Conservation (phyloP, 2,888 invertebrate species). For the Tyria jacobaeae region DNA sequence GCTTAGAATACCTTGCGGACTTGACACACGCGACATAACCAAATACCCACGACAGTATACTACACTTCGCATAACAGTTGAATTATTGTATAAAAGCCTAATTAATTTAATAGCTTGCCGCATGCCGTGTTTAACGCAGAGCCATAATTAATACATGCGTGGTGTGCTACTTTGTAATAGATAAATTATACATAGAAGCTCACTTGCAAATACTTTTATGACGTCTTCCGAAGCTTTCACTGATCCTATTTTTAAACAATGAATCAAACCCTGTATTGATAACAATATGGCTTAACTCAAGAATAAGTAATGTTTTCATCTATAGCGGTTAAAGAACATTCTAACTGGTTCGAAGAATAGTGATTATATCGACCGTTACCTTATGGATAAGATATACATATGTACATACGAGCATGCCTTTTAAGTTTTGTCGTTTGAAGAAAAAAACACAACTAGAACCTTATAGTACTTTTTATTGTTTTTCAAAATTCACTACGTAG, state of each 20-base stretch:
- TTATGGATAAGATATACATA: conserved; percentile 21
- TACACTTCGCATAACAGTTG: conserved; percentile 35
- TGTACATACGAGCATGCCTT: conserved; percentile 49
- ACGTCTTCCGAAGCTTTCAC: conserved; percentile 12
- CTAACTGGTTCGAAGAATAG: conserved; percentile 28
- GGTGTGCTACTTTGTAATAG: conserved; percentile 10
- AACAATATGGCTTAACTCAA: not conserved
- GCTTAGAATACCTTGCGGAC: conserved; percentile 38
- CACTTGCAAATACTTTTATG: conserved; percentile 5
- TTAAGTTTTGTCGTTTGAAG: no score
- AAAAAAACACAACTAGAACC: no score
- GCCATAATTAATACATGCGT: conserved; percentile 7
- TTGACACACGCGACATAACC: conserved; percentile 29
- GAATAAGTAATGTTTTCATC: conserved; percentile 1
- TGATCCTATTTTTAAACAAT: conserved; percentile 5
- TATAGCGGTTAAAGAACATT: conserved; percentile 18
- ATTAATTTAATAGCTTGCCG: conserved; percentile 30
- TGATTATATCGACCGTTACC: conserved; percentile 63
- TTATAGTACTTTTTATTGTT: no score
- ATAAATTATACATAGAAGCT: conserved; percentile 14
- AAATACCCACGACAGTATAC: conserved; percentile 1
- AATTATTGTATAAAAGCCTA: conserved; percentile 36
- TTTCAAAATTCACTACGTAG: no score
- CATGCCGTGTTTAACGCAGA: conserved; percentile 20
- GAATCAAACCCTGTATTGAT: conserved; percentile 6